Percentiles rank a stretch among this genome's conserved stretches.
Conservation (phyloP, 1,140 invertebrate genomes). For the Drosophila seguyi region DNA sequence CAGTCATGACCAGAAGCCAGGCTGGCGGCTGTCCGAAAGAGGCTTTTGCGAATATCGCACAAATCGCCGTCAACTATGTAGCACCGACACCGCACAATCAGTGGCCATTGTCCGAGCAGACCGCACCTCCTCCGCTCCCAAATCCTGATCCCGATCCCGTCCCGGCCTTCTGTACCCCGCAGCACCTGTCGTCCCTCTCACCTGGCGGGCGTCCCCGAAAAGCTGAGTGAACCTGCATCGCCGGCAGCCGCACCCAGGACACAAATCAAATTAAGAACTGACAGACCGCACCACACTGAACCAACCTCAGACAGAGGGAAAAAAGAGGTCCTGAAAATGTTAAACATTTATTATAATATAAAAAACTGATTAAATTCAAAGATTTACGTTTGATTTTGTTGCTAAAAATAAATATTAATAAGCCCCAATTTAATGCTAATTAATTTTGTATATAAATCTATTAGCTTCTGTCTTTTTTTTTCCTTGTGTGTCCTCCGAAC, state of each 20-base stretch:
- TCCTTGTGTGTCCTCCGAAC: constrained; percentile 15
- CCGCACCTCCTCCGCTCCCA: constrained; percentile 23
- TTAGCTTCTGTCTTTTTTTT: neutral
- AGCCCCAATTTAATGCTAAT: neutral
- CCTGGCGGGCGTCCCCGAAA: constrained; percentile 27
- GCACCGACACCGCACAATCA: constrained; percentile 38
- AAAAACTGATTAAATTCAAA: neutral
- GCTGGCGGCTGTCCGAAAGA: neutral
- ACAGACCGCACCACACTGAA: constrained; percentile 39
- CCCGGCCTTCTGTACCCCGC: neutral
- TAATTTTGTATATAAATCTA: too few relatives aligned
- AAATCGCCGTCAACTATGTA: constrained; percentile 40
- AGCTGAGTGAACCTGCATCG: constrained; percentile 51
- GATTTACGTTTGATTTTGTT: neutral
- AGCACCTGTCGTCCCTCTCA: constrained; percentile 20
- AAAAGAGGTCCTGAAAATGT: neutral
- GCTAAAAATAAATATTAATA: accelerated
- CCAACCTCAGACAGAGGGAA: constrained; percentile 6
- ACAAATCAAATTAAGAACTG: constrained; percentile 61
- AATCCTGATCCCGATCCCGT: neutral
- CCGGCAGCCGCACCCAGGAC: constrained; percentile 46
- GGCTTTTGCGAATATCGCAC: constrained; percentile 17
- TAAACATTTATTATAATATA: neutral
- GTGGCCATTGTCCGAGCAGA: constrained; percentile 41
- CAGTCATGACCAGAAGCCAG: constrained; percentile 30